Conservation (phyloP, 2,797 vertebrate species). For the Ctenochaetus hawaiiensis region DNA sequence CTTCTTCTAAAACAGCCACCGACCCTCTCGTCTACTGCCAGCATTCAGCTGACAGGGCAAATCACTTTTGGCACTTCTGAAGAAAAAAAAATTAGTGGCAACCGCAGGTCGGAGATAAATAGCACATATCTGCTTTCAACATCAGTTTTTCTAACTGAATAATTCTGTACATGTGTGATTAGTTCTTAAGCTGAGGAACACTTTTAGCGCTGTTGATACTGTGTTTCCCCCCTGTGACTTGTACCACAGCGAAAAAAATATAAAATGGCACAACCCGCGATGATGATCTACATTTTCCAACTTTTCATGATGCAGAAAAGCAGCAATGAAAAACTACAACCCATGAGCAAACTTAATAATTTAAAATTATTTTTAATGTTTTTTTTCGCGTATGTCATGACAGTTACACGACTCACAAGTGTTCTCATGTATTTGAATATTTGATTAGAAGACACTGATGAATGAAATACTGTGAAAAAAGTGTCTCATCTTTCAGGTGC, state of each 20-base stretch:
- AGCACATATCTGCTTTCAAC: constrained; percentile 9
- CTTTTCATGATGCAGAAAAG: neutral
- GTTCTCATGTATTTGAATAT: neutral
- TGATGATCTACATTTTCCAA: neutral
- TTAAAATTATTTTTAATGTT: neutral
- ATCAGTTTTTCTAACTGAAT: constrained; percentile 29
- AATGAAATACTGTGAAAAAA: neutral
- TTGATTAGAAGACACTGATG: neutral
- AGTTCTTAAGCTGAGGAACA: neutral
- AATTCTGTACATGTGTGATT: neutral
- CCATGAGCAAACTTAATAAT: neutral
- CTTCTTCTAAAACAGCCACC: constrained; percentile 17
- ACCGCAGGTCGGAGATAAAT: constrained; percentile 15
- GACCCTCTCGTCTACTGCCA: constrained; percentile 1
- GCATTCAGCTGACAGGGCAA: constrained; percentile 34
- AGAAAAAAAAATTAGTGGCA: neutral
- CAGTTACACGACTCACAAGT: neutral
- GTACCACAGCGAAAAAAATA: neutral
- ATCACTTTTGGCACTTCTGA: constrained; percentile 33
- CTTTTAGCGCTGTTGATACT: neutral
- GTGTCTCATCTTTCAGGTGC: too few species aligned
- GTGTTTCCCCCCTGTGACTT: neutral
- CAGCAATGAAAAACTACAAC: neutral
- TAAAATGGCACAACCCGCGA: neutral
- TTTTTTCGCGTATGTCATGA: neutral